Base-by-base conservation (phyloP, 2,797 vertebrate species). In the Galago senegalensis region DNA sequence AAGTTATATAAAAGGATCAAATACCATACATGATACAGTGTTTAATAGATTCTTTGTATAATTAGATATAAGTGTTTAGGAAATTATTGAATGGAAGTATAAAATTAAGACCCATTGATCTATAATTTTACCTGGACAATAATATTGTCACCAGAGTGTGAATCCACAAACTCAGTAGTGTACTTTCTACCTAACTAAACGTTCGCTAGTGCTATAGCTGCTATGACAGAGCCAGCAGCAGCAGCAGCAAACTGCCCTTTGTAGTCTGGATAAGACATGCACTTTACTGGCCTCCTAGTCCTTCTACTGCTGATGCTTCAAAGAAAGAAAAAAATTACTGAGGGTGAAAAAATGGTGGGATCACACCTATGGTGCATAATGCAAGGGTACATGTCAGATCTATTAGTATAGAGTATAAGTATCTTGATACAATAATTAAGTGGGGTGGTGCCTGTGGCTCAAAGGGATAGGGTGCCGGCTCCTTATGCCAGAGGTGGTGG, bases 41-140 rank as follows among this genome's bases (percentile, higher is more conserved):
- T 69, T 84, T 83, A 61, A 75, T 61, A 80, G 65, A 58, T 69
- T 69, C 61, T n/a, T 65, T 96, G 9, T 85, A 49, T 88, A 37
- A 63, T 60, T 88, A 23, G 9, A 91, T 81, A 90, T 65, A 83
- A 82, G 8, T 87, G 9, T 31, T 70, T 23, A 86, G 31, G 7
- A 81, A 87, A 93, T 56, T 73, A 86, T 84, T 81, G 67, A 89
- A 56, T 58, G 27, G 5, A 67, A 77, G 31, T 86, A 0, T 58
- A 58, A 53, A 40, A 31, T 31, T 76, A 34, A 56, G 0, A 3
- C 63, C 43, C 85, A 14, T 83, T 13, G 37, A 80, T 87, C 3
- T 10, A 14, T 85, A 89, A 69, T 92, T 29, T 93, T 40, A 65
- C 25, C 46, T 56, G 12, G n/a, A 80, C 37, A 88, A 73, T 86